Evolutionary conservation across 2,113 vertebrate genomes (phyloP).

Genomic region (Pterocles gutturalis): DNA sequence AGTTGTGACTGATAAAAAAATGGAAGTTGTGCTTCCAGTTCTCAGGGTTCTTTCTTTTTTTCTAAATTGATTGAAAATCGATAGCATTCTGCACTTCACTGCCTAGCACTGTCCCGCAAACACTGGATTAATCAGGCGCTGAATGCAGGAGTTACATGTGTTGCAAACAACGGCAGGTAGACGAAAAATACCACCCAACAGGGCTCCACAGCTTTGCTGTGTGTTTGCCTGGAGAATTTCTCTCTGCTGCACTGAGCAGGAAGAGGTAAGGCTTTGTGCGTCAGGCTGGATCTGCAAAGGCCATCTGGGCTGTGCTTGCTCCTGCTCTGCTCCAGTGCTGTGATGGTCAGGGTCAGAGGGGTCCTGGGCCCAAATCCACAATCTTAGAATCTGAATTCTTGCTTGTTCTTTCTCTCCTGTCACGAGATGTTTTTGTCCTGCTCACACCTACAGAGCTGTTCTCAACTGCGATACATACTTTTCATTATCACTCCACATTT

Average conservation of each 20-base stretch:
- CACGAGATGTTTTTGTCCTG: not conserved
- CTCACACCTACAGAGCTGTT: not conserved
- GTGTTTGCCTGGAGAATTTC: not conserved
- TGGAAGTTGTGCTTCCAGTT: not conserved
- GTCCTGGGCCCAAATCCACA: not conserved
- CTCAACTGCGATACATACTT: not conserved
- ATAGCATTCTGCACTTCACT: not conserved
- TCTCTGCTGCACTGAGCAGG: not conserved
- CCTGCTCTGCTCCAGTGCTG: not conserved
- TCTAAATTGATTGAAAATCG: not conserved
- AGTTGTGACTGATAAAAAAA: not conserved
- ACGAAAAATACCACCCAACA: not conserved
- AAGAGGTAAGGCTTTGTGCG: not conserved
- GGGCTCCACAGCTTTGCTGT: not conserved
- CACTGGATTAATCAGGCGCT: not conserved
- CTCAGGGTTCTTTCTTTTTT: not conserved
- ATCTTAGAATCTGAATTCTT: not conserved
- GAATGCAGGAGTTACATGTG: fast-evolving
- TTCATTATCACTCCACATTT: not conserved
- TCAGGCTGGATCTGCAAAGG: not conserved
- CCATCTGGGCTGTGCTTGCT: not conserved
- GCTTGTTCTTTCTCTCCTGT: not conserved
- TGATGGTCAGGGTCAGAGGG: not conserved
- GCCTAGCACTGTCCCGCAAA: not conserved
- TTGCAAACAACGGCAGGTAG: not conserved